Base-by-base conservation (phyloP, 2,888 invertebrate species). In the Drosophila colorata region DNA sequence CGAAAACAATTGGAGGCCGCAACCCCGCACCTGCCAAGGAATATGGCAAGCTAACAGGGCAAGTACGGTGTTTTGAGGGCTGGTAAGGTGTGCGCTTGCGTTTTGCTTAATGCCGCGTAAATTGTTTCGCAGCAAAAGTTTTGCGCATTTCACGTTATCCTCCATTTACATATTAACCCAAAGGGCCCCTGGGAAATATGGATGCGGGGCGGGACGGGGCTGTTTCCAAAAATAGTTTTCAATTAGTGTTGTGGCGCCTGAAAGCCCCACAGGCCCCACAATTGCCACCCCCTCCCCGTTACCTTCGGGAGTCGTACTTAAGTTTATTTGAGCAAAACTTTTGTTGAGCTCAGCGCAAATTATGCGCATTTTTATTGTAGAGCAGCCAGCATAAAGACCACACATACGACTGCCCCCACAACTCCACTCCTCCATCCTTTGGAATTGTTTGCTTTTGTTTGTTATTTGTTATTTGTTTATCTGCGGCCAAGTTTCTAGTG, bases 51-150 rank as follows among this genome's bases (percentile, higher is more conserved):
- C 18, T 37, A 11, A 13, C 35, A 23, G 20, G 51, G 35, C 47
- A 44, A 28, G 47, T 40, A 35, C 28, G 23, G n/a, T 46, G 69
- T 38, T 38, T 38, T 25, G 14, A 33, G 55, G 41, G 18, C 28
- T 40, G 74, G 68, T 69, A 59, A 82, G 86, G 83, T 83, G 83
- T 73, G 70, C 67, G 75, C 68, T 80, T 83, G 78, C 87, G 80
- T 85, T 85, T 85, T 69, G 73, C 70, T 72, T 87, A 87, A 85
- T 87, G 87, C 78, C 85, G 82, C 84, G 85, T 85, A 85, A 85
- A 87, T 85, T 85, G 84, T 74, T 87, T 85, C 72, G 81, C 81
- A 81, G 85, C 80, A 72, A 81, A 84, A 86, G 83, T 79, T 84
- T 84, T 87, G 69, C 85, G 69, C 80, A 80, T 81, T 84, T 84